A percentile compares a stretch with the other conserved stretches of the same genome.
These are phyloP conservation scores for Drosophila mimica DNA, from an alignment of 2,888 invertebrate species.

Conservation along the genomic window DNA sequence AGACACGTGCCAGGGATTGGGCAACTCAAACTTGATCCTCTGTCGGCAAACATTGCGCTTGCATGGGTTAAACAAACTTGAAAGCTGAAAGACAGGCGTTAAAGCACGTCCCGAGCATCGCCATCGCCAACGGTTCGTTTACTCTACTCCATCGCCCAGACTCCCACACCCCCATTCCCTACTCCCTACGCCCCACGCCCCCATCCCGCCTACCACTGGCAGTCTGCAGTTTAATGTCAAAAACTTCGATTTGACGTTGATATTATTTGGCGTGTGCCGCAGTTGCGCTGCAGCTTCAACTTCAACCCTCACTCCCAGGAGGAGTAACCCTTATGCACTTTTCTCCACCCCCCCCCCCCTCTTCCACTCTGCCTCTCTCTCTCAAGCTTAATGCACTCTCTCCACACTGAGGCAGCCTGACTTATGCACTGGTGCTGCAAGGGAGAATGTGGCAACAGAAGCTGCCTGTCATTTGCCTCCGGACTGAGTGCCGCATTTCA, in stretches of 20 bases:
- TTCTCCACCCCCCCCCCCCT: neutral
- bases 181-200: neutral
- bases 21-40: slow-evolving; percentile 62
- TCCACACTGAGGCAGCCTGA: slow-evolving; percentile 18
- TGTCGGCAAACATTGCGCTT: slow-evolving; percentile 65
- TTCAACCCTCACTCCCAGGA: slow-evolving; percentile 1
- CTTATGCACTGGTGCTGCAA: slow-evolving; percentile 31
- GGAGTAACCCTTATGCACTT: slow-evolving; percentile 2
- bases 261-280: slow-evolving; percentile 72
- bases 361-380: neutral
- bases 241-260: slow-evolving; percentile 69
- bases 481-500: slow-evolving; percentile 62
- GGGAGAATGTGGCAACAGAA: slow-evolving; percentile 15
- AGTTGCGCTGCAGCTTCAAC: slow-evolving; percentile 39
- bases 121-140: slow-evolving; percentile 61
- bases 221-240: slow-evolving; percentile 67
- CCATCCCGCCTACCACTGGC: too few relatives aligned
- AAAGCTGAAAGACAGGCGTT: slow-evolving; percentile 76
- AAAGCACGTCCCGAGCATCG: slow-evolving; percentile 67
- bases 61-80: slow-evolving; percentile 74
- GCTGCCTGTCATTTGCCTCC: slow-evolving; percentile 44
- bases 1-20: slow-evolving; percentile 66
- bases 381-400: slow-evolving; percentile 14
- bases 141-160: slow-evolving; percentile 37
- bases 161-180: neutral